Base-by-base conservation (phyloP, 1,140 invertebrate genomes). In the Drosophila arizonae region DNA sequence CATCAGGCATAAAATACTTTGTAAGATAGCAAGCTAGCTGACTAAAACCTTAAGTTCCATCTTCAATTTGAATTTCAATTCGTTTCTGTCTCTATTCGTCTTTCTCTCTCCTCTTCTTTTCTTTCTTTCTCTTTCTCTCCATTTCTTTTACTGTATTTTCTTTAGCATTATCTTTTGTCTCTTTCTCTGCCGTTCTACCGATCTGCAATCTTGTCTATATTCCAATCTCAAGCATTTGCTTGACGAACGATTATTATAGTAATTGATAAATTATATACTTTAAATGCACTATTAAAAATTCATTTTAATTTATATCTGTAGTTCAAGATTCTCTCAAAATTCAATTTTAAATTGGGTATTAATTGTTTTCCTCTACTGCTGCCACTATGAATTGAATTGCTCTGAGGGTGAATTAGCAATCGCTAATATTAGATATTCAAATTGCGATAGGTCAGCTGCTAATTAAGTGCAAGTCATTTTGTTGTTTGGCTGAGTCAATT, bases 391-490 rank as follows among this genome's bases (percentile, higher is more conserved):
- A 26, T 50, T n/a, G 1, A 24, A 50, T 26, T 50, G 13, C 26
- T 28, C 26, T 15, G 50, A 51, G 24, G 9, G 50, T 51, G 50
- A 4, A 28, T 51, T 13, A 50, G 28, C n/a, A 52, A 28, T 52
- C 28, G 26, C n/a, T 24, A 55, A 71, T 13, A 15, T 46, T 17
- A 46, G 17, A 17, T 57, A 43, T 65, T 56, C 48, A 17, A 24
- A 24, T 58, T 50, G 21, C 56, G 11, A 13, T 17, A 10, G 55
- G 17, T 43, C 30, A 24, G 10, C 39, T 57, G 54, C 65, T 68
- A 58, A 67, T 60, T 67, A 60, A 67, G 9, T 43, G 70, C 70
- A 72, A 67, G 56, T 73, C 71, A 73, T 51, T 28, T 21, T 48
- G 45, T 43, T 46, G 46, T 51, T 28, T n/a, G 41, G 45, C 43